Evolutionary conservation across 1,140 invertebrate species (phyloP).

Genomic region (Tribolium castaneum): DNA sequence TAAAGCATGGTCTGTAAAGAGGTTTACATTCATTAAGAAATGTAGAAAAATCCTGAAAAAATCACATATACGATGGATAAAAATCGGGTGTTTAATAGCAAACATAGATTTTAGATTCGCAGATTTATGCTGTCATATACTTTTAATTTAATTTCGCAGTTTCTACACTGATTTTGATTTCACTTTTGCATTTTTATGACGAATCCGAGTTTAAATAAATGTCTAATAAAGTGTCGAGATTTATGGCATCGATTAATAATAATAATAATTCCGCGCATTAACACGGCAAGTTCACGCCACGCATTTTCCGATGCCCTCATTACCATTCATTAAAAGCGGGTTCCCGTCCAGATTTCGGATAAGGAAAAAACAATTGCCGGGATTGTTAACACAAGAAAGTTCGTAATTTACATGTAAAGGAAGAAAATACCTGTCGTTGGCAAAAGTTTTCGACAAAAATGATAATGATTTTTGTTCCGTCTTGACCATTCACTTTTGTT

Average conservation of each 20-base stretch:
- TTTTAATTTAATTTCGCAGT: too few relatives aligned
- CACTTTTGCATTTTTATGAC: too few relatives aligned
- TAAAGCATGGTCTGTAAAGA: too few relatives aligned
- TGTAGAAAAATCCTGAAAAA: too few relatives aligned
- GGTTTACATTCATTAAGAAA: too few relatives aligned
- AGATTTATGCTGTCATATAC: too few relatives aligned
- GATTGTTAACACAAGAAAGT: not conserved
- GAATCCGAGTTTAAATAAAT: too few relatives aligned
- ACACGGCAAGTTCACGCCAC: not conserved
- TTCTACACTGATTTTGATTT: too few relatives aligned
- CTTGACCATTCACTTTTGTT: conserved; percentile 5
- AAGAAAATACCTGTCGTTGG: not conserved
- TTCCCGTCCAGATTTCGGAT: not conserved
- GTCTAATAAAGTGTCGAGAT: not conserved
- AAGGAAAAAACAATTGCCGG: not conserved
- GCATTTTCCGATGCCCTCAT: not conserved
- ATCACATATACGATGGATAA: too few relatives aligned
- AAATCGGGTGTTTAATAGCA: too few relatives aligned
- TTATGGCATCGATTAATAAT: not conserved
- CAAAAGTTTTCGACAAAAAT: not conserved
- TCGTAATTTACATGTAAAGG: not conserved
- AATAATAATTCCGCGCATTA: not conserved
- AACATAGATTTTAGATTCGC: too few relatives aligned
- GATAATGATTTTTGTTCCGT: not conserved
- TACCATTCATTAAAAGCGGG: not conserved